These are phyloP conservation scores for Rhopalosiphum maidis DNA, from an alignment of 1,140 invertebrate genomes.

Conservation along the genomic window DNA sequence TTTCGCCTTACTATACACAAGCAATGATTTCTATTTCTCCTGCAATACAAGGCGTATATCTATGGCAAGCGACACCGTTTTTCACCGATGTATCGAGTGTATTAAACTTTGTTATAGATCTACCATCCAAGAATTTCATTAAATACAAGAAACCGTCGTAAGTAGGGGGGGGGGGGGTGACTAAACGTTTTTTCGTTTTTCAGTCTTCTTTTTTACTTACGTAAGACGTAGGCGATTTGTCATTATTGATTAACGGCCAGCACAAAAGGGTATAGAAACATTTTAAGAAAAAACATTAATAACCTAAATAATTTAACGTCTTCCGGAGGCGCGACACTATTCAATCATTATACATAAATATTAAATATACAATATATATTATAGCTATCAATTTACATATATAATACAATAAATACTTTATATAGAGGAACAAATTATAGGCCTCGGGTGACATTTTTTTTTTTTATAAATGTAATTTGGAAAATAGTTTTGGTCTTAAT, in stretches of 20 bases:
- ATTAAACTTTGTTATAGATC: conserved; percentile 14
- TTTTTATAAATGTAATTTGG: not conserved
- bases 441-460: not conserved
- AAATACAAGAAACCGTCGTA: not conserved
- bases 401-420: not conserved
- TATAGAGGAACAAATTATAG: not conserved
- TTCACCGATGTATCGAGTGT: not conserved
- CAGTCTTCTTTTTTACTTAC: not conserved
- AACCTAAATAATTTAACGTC: conserved; percentile 11
- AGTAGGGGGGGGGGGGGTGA: not conserved
- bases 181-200: not conserved
- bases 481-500: not conserved
- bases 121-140: conserved; percentile 12
- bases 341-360: not conserved
- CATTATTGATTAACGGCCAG: conserved; percentile 36
- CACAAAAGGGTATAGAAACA: not conserved
- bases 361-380: not conserved
- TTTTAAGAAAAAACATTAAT: conserved; percentile 30
- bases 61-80: not conserved
- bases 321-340: not conserved
- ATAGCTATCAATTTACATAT: not conserved
- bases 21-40: not conserved
- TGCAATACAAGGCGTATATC: not conserved
- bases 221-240: not conserved
- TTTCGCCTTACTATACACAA: not conserved